Evolutionary conservation across 2,797 vertebrate species (phyloP).

Genomic region (Mycteria americana): DNA sequence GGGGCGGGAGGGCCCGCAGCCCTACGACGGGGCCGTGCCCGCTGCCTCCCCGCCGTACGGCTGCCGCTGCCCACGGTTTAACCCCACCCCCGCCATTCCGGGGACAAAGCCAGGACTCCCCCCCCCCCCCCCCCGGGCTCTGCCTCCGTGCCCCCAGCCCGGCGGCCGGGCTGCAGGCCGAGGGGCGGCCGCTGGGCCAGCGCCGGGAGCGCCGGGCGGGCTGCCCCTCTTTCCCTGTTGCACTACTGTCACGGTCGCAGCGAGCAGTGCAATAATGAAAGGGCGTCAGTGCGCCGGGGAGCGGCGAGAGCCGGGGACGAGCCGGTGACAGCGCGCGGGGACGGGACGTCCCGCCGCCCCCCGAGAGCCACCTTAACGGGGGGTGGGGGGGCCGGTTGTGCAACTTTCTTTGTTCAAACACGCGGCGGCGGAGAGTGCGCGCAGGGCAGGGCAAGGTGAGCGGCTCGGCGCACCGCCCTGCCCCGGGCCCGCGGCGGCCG

Average conservation of each 20-base stretch:
- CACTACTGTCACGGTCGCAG: slow-evolving; percentile 89
- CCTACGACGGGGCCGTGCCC: neutral
- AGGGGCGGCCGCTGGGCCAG: neutral
- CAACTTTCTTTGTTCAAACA: slow-evolving; percentile 47
- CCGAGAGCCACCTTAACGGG: neutral
- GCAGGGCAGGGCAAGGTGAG: slow-evolving; percentile 17
- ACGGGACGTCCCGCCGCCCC: neutral
- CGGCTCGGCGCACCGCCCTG: neutral
- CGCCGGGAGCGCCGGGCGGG: slow-evolving; percentile 72
- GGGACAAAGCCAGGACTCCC: neutral
- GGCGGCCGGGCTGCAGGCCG: neutral
- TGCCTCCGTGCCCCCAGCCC: neutral
- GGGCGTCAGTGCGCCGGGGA: slow-evolving; percentile 86
- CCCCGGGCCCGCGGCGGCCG: neutral
- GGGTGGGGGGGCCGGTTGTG: neutral
- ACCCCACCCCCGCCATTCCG: neutral
- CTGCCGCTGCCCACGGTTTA: neutral
- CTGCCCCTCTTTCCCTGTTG: slow-evolving; percentile 95
- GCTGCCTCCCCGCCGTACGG: neutral
- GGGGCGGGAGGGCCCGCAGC: neutral
- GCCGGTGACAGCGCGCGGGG: neutral
- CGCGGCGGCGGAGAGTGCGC: neutral
- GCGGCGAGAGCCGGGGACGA: slow-evolving; percentile 28
- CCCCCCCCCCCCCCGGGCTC: neutral
- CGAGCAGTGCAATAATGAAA: slow-evolving; percentile 98